Evolutionary conservation across 1,140 invertebrate species (phyloP).

Genomic region (Bactericera cockerelli): DNA sequence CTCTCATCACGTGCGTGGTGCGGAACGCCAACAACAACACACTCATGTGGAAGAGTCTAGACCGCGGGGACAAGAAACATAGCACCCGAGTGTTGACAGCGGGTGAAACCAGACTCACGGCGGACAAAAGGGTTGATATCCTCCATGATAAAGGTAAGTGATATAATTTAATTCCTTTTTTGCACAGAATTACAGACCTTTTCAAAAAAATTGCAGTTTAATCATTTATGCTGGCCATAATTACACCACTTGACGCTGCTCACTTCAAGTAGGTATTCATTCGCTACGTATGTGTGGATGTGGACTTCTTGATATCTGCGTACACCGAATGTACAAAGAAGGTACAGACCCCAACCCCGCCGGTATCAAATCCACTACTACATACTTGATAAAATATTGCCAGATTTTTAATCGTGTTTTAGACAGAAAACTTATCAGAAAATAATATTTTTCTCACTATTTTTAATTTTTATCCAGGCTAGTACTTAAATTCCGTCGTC

Average conservation of each 20-base stretch:
- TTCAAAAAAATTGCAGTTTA: neutral
- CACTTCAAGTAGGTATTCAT: slow-evolving; percentile 4
- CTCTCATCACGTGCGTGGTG: slow-evolving; percentile 57
- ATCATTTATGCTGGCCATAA: neutral
- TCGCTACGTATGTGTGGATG: too few relatives aligned
- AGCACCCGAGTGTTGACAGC: slow-evolving; percentile 47
- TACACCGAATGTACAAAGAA: too few relatives aligned
- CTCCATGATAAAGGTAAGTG: slow-evolving; percentile 50
- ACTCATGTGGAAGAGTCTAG: slow-evolving; percentile 50
- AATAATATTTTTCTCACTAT: too few relatives aligned
- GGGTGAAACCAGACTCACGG: slow-evolving; percentile 49
- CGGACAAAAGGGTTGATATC: slow-evolving; percentile 48
- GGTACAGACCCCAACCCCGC: too few relatives aligned
- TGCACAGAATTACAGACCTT: neutral
- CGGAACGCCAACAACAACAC: slow-evolving; percentile 46
- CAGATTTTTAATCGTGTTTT: too few relatives aligned
- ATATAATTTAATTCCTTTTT: too few relatives aligned
- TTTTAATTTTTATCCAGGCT: too few relatives aligned
- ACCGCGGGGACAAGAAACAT: slow-evolving; percentile 33
- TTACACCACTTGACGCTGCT: neutral
- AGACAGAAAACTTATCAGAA: too few relatives aligned
- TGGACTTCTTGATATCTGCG: too few relatives aligned
- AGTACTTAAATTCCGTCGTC: too few relatives aligned
- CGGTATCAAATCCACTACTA: too few relatives aligned
- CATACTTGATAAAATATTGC: too few relatives aligned